Base-by-base conservation (phyloP, 2,888 invertebrate species). In the Baronia brevicornis region DNA sequence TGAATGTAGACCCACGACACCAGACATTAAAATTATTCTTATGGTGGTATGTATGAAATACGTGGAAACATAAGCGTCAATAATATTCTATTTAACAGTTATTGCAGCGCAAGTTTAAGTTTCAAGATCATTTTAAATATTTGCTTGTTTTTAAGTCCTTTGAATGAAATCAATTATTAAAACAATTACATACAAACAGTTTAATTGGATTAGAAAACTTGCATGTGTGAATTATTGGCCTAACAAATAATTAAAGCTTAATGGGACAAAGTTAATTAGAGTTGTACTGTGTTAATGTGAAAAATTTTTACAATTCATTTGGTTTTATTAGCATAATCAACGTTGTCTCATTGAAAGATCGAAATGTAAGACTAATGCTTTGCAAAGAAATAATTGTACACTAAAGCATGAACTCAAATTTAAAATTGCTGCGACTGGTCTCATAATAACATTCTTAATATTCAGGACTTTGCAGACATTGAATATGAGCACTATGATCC, bases 1-100 rank as follows among this genome's bases (percentile, higher is more conserved):
- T 45, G 74, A 69, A 61, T 84, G 84, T 80, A 79, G 68, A 65
- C 84, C 84, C 26, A 71, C 77, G 23, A 71, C 70, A 50, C 79
- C 84, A 41, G 80, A 82, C 41, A 58, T 77, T 47, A 51, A 66
- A 46, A 69, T 84, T 38, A 54, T 48, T 38, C 58, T 84, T 43
- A 45, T 43, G 36, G 45, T 52, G 78, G 82, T 84, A 82, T 55
- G 82, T 84, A 80, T 77, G 29, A 23, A 31, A 28, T 33, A 28
- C 15, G 20, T 24, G 21, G 22, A 27, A 23, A 31, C 30, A 14
- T 31, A 18, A 11, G 6, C 9, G 19, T 13, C 4, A 34, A 15
- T 35, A 18, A 31, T 9, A 14, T 22, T 29, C 5, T 26, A 29
- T 21, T 33, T 10, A 9, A 21, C 12, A 28, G 18, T 15, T 25